Evolutionary conservation across 2,797 vertebrate genomes (phyloP).

Genomic region (Selene dorsalis): DNA sequence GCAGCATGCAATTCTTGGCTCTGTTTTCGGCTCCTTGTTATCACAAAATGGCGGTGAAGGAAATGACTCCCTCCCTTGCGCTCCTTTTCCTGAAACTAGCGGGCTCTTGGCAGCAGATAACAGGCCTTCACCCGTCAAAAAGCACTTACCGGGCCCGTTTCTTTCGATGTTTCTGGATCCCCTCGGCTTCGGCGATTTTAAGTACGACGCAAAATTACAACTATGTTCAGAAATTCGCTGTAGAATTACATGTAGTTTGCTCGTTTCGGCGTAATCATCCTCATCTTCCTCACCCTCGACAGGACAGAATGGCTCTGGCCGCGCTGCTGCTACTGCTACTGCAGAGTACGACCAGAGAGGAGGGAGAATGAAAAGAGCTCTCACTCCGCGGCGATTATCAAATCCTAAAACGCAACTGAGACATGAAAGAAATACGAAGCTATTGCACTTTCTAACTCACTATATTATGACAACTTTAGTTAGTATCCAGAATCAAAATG

Average conservation of each 20-base stretch:
- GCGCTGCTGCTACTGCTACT: constrained; percentile 56
- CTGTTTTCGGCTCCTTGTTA: constrained; percentile 82
- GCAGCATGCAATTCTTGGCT: constrained; percentile 60
- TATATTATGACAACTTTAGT: too few relatives aligned
- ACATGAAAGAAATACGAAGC: not conserved
- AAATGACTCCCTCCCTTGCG: constrained; percentile 86
- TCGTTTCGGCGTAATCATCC: constrained; percentile 60
- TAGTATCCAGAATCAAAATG: not conserved
- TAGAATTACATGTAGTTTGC: constrained; percentile 54
- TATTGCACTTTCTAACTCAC: not conserved
- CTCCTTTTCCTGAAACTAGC: constrained; percentile 82
- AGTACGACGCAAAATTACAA: not conserved
- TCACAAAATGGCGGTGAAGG: constrained; percentile 91
- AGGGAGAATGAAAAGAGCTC: rapidly evolving
- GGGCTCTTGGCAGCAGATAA: constrained; percentile 64
- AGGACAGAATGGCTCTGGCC: constrained; percentile 69
- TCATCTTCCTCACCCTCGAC: constrained; percentile 69
- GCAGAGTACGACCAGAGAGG: constrained; percentile 64
- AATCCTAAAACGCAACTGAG: not conserved
- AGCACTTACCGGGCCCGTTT: constrained; percentile 78
- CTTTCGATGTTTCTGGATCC: constrained; percentile 47
- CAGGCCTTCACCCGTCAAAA: constrained; percentile 42
- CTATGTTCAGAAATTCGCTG: not conserved
- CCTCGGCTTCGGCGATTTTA: constrained; percentile 10
- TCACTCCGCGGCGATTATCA: constrained; percentile 46